Percentiles rank a stretch among this genome's conserved stretches.
phyloP scores from a whole-genome alignment of 2,888 invertebrate species.

The Pelosia muscerda region DNA sequence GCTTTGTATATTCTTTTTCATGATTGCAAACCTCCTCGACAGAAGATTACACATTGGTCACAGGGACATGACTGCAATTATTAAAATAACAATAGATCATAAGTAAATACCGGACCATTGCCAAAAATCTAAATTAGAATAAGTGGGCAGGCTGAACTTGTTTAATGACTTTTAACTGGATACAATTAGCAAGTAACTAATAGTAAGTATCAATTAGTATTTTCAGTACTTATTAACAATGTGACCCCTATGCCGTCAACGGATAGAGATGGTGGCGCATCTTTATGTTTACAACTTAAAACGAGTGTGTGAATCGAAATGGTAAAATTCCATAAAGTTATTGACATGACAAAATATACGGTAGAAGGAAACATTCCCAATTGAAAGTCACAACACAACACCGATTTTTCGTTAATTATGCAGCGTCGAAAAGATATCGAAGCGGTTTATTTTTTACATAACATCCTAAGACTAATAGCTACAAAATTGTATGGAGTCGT shows the following conservation, averaged over 20 bases:
- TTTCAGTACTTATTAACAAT: background rate
- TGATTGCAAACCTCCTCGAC: too few species aligned
- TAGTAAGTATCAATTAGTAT: background rate
- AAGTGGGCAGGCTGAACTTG: constrained; percentile 48
- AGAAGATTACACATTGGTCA: too few species aligned
- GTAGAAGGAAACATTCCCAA: background rate
- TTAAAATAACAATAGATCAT: constrained; percentile 53
- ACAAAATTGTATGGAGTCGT: background rate
- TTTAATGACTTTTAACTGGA: constrained; percentile 45
- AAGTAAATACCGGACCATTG: constrained; percentile 52
- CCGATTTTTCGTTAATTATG: background rate
- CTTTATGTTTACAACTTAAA: background rate
- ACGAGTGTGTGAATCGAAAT: background rate
- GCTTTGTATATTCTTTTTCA: constrained; percentile 21
- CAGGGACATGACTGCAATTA: constrained; percentile 27
- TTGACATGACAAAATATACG: background rate
- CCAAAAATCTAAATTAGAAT: constrained; percentile 58
- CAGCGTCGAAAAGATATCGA: background rate
- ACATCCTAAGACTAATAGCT: background rate
- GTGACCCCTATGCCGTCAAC: background rate
- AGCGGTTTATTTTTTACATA: background rate
- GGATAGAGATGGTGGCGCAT: background rate
- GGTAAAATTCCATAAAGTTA: background rate
- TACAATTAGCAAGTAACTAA: background rate
- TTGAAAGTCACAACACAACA: background rate